Base-by-base conservation (phyloP, 2,797 vertebrate species). In the Myripristis jacobus region DNA sequence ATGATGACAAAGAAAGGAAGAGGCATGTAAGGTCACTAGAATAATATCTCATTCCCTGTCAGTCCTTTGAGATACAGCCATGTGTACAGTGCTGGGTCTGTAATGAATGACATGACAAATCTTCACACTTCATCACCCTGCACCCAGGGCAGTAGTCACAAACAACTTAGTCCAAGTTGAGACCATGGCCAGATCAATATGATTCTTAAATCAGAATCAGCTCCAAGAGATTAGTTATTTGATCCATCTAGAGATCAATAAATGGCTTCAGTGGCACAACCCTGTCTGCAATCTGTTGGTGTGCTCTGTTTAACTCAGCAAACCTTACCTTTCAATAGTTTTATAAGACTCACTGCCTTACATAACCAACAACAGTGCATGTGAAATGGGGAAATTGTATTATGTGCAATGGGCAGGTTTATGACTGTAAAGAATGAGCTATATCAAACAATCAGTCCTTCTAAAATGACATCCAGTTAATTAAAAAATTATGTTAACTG, bases 171-270 rank as follows among this genome's bases (percentile, higher is more conserved):
- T 41, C 38, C 38, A 41, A 41, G 38, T 41, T 12, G 15, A 41
- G 38, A 41, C 38, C 38, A 41, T 15, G 13, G 15, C 38, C 38
- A 41, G 38, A 41, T 41, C 5, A 41, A 41, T 41, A n/a, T n/a
- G n/a, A n/a, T n/a, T n/a, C n/a, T 41, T 41, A 13, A 41, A 13
- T 47, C n/a, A n/a, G 18, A 19, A 6, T 7, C 18, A n/a, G 7
- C 2, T 6, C 44, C 44, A 19, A 47, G 44, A 47, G 22, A 50
- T 43, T 59, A 60, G 1, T 59, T 54, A 61, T 22, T 19, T 41
- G 27, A 59, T 5, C 34, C 56, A 24, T n/a, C 47, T n/a, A 38
- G 12, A 64, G 29, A 80, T 83, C 58, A 67, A 53, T 73, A 76
- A 22, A 19, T 52, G 8, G 22, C 21, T 66, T 19, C 11, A 48